A percentile compares a stretch with the other conserved stretches of the same genome.
Conservation (phyloP, 2,888 invertebrate genomes). For the Lycaena phlaeas region DNA sequence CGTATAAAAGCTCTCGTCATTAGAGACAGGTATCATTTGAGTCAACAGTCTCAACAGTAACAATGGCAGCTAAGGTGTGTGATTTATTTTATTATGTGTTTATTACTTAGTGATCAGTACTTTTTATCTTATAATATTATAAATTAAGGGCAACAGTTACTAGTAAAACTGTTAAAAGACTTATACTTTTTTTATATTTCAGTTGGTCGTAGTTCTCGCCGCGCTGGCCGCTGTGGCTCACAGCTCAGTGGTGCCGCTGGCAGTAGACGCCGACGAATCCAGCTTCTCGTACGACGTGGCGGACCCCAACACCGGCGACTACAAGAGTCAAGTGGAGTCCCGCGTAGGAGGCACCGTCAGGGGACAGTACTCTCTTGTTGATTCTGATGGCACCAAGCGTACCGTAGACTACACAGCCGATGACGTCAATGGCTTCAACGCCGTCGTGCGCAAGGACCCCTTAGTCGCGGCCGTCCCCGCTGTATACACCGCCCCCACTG, state of each 20-base stretch:
- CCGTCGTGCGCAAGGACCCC: constrained; percentile 66
- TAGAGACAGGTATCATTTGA: constrained; percentile 33
- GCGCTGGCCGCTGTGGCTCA: constrained; percentile 52
- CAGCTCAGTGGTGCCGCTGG: constrained; percentile 63
- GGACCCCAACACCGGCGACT: constrained; percentile 70
- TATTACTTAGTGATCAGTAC: no score
- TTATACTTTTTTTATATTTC: constrained; percentile 26
- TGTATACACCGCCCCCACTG: constrained; percentile 19
- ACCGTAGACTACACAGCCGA: constrained; percentile 70
- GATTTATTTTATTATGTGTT: background rate
- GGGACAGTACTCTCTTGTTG: constrained; percentile 68
- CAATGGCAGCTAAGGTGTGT: constrained; percentile 61
- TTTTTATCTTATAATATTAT: no score
- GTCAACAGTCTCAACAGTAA: constrained; percentile 39
- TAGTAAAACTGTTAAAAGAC: no score
- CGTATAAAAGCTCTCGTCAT: constrained; percentile 35
- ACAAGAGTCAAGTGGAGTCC: constrained; percentile 67
- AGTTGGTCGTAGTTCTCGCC: constrained; percentile 62
- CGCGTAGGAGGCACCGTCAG: constrained; percentile 60
- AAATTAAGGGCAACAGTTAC: background rate
- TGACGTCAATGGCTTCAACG: constrained; percentile 67
- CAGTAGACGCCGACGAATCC: constrained; percentile 37
- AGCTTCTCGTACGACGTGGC: constrained; percentile 70
- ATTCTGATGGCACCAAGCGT: constrained; percentile 67
- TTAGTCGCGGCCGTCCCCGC: constrained; percentile 28